Base-by-base conservation (phyloP, 2,113 vertebrate species). In the Gymnarchus niloticus region DNA sequence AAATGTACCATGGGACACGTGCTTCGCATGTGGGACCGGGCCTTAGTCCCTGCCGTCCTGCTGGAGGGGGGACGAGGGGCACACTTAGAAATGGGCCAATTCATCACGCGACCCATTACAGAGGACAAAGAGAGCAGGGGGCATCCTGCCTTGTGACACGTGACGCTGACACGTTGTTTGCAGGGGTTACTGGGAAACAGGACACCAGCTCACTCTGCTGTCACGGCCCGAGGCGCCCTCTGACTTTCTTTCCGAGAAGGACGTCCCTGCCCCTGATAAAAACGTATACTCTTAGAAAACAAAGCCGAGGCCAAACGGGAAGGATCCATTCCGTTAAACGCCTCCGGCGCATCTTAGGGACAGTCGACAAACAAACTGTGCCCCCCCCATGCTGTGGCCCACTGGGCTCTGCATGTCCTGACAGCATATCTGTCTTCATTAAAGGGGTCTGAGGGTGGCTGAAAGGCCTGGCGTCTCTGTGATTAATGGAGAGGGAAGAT, bases 341-440 rank as follows among this genome's bases (percentile, higher is more conserved):
- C 37, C 73, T 37, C 44, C 73, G 14, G 52, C 52, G 33, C 82
- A 59, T 37, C 19, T 25, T 52, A 54, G 19, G 33, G 51, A 78
- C 51, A 9, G 48, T 19, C 25, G 12, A 28, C 49, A 51, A 73
- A 65, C 84, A 52, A 76, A 65, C 65, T 2, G 10, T 17, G 51
- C 49, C 69, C 85, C 61, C 44, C 51, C 21, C 37, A 51, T 37
- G 14, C 57, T 10, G 48, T 2, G 0, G 3, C 23, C 85, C 77
- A 57, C 1, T 33, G 92, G 90, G 91, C 91, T 91, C 91, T 89
- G 88, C 87, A 87, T 81, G 89, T 85, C 87, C 89, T 85, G 92
- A 91, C 92, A 87, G 88, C 90, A 90, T 91, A 92, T 94, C 91
- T 88, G 87, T 94, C 93, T 92, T 92, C 93, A 93, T 94, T 94